Conservation (phyloP, 2,113 vertebrate species). For the Malurus elegans region DNA sequence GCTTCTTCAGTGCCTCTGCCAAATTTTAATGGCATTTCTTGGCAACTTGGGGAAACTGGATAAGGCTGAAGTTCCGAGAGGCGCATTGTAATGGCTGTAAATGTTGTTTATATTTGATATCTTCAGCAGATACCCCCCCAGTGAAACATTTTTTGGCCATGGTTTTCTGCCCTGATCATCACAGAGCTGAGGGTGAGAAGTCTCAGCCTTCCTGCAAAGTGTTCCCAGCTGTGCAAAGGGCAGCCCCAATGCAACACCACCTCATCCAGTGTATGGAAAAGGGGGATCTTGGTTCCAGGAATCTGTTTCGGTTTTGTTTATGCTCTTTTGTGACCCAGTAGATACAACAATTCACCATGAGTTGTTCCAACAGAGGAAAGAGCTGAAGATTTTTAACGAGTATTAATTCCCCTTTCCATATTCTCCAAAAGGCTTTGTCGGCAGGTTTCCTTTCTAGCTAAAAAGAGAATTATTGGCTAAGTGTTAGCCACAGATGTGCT, state of each 20-base stretch:
- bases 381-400: neutral
- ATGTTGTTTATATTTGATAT: constrained; percentile 29
- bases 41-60: constrained; percentile 41
- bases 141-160: constrained; percentile 5
- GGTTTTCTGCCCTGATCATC: neutral
- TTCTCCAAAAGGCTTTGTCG: neutral
- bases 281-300: neutral
- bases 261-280: neutral
- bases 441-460: neutral
- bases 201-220: neutral
- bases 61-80: neutral
- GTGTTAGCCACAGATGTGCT: neutral
- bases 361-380: neutral
- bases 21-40: constrained; percentile 58
- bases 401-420: neutral
- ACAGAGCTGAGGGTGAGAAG: neutral
- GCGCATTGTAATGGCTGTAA: constrained; percentile 1
- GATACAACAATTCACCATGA: neutral
- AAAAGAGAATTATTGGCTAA: neutral
- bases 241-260: neutral
- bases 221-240: constrained; percentile 6
- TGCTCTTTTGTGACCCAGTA: neutral
- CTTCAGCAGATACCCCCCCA: constrained; percentile 17
- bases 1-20: constrained; percentile 18
- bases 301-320: neutral